A percentile compares a stretch with the other conserved stretches of the same genome.
Evolutionary conservation across 2,888 invertebrate genomes (phyloP).

Genomic region (Drosophila paramelanica): DNA sequence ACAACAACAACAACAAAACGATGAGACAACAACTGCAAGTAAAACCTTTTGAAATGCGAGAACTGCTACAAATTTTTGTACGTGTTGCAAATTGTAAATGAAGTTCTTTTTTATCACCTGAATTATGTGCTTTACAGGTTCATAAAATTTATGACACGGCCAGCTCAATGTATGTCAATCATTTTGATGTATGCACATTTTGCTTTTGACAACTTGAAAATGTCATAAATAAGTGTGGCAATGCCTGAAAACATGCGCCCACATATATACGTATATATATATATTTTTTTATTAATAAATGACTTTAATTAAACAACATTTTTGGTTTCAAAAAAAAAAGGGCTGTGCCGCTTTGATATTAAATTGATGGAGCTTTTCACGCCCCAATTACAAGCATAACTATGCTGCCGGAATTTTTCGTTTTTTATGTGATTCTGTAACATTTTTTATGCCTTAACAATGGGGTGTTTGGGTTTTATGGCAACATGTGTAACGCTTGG

Average conservation of each 20-base stretch:
- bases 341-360: constrained; percentile 33
- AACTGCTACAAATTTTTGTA: constrained; percentile 19
- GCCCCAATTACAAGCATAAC: constrained; percentile 55
- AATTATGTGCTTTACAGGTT: constrained; percentile 19
- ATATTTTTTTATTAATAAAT: constrained; percentile 15
- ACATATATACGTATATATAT: constrained; percentile 3
- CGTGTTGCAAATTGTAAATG: constrained; percentile 52
- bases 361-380: constrained; percentile 68
- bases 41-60: constrained; percentile 12
- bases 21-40: not conserved
- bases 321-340: constrained; percentile 17
- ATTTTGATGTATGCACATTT: constrained; percentile 32
- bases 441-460: not conserved
- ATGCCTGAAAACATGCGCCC: not conserved
- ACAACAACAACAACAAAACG: not conserved
- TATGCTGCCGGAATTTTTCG: constrained; percentile 13
- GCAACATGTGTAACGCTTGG: not conserved
- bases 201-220: constrained; percentile 25
- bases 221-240: constrained; percentile 38
- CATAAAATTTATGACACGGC: constrained; percentile 30
- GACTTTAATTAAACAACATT: constrained; percentile 11
- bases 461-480: not conserved
- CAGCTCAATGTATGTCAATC: constrained; percentile 18
- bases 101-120: constrained; percentile 8
- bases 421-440: constrained; percentile 7